Percentiles rank a stretch among this genome's conserved stretches.
These are phyloP conservation scores for Papilio protenor DNA, from an alignment of 2,888 invertebrate genomes.

Conservation along the genomic window DNA sequence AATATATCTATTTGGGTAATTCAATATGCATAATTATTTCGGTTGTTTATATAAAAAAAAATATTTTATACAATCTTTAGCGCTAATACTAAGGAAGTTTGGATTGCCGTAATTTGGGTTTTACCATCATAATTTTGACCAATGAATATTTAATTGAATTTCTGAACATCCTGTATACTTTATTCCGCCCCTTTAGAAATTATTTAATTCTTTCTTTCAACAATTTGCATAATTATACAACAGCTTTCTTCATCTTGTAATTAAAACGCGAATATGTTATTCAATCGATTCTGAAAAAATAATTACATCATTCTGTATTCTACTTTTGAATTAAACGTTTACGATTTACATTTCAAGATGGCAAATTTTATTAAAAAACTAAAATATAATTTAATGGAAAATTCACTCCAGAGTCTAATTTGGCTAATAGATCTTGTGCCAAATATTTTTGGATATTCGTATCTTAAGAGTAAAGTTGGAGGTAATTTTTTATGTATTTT, in stretches of 20 bases:
- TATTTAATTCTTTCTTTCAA: constrained; percentile 16
- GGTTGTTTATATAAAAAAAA: too few relatives aligned
- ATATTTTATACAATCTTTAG: neutral
- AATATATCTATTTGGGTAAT: neutral
- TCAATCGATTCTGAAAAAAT: constrained; percentile 9
- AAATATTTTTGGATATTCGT: constrained; percentile 52
- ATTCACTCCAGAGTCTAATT: constrained; percentile 52
- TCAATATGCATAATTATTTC: neutral
- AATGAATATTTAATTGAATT: neutral
- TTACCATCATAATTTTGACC: neutral
- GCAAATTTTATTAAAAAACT: constrained; percentile 11
- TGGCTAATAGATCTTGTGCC: constrained; percentile 54
- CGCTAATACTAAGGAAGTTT: neutral
- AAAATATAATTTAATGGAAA: constrained; percentile 42
- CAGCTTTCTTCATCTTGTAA: constrained; percentile 25
- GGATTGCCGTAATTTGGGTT: neutral
- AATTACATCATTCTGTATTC: constrained; percentile 12
- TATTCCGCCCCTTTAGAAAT: constrained; percentile 11
- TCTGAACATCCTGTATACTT: neutral
- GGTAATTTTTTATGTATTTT: constrained; percentile 32
- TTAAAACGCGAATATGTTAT: constrained; percentile 30
- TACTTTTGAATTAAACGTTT: constrained; percentile 13
- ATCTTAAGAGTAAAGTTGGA: constrained; percentile 34
- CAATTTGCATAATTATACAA: constrained; percentile 34
- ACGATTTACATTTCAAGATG: neutral